Evolutionary conservation across 2,113 vertebrate species (phyloP).

Genomic region (Channa maculata): DNA sequence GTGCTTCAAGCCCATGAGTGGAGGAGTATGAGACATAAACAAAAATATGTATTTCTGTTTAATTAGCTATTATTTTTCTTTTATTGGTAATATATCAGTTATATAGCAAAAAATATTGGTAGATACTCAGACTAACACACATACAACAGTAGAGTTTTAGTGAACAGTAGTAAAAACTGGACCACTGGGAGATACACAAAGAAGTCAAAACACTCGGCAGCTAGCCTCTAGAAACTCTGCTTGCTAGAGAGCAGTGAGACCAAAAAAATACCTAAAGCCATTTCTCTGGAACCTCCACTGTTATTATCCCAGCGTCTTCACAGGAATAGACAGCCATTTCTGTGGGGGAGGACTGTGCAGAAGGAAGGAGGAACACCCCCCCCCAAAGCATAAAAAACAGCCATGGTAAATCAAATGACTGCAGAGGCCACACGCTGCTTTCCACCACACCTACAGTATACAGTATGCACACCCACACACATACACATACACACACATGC

Average conservation of each 20-base stretch:
- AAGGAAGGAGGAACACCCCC: not conserved
- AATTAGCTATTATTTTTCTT: too few species aligned
- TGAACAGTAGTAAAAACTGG: slow-evolving; percentile 20
- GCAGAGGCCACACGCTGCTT: slow-evolving; percentile 21
- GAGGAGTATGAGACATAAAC: too few species aligned
- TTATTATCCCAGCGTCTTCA: slow-evolving; percentile 48
- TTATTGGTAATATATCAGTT: too few species aligned
- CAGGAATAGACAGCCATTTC: slow-evolving; percentile 49
- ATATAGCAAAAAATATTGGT: too few species aligned
- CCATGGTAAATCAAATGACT: slow-evolving; percentile 47
- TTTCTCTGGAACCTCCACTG: slow-evolving; percentile 34
- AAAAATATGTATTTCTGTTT: too few species aligned
- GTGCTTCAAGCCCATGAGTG: too few species aligned
- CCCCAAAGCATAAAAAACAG: slow-evolving; percentile 20
- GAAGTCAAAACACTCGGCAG: slow-evolving; percentile 27
- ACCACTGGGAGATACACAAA: slow-evolving; percentile 48
- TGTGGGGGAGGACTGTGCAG: slow-evolving; percentile 15
- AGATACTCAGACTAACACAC: slow-evolving; percentile 4
- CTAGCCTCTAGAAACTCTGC: slow-evolving; percentile 39
- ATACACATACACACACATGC: not conserved
- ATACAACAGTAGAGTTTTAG: slow-evolving; percentile 1
- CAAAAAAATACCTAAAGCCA: slow-evolving; percentile 45
- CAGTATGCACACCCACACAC: slow-evolving; percentile 6
- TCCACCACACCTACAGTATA: not conserved
- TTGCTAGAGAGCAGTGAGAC: slow-evolving; percentile 38